Conservation (phyloP, 2,888 invertebrate species). For the Girardia tigrina region DNA sequence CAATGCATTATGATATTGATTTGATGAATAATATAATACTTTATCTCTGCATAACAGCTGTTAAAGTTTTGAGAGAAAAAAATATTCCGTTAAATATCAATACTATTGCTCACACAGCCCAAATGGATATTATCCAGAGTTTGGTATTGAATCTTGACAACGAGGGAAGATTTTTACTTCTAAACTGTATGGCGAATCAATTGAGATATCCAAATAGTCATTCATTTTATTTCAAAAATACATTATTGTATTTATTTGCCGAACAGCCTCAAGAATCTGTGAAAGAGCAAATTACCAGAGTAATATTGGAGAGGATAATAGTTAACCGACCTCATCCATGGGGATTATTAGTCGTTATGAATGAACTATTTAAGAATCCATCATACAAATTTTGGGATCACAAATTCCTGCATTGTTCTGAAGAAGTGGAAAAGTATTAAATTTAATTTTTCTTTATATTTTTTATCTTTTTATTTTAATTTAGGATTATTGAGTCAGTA, state of each 20-base stretch:
- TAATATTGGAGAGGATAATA: constrained; percentile 83
- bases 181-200: constrained; percentile 97
- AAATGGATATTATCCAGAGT: constrained; percentile 35
- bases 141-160: constrained; percentile 33
- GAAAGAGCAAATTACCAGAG: constrained; percentile 92
- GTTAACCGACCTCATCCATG: constrained; percentile 97
- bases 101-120: constrained; percentile 33
- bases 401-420: constrained; percentile 96
- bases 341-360: constrained; percentile 94
- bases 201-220: constrained; percentile 96
- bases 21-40: constrained; percentile 34
- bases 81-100: constrained; percentile 27
- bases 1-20: constrained; percentile 31
- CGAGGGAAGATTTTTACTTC: constrained; percentile 66
- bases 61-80: constrained; percentile 27
- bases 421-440: constrained; percentile 84
- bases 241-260: constrained; percentile 83
- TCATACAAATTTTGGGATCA: constrained; percentile 96
- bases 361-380: constrained; percentile 94
- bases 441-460: neutral
- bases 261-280: constrained; percentile 92
- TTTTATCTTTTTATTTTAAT: neutral
- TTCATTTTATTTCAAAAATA: constrained; percentile 98
- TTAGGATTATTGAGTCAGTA: neutral
- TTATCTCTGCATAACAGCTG: constrained; percentile 34